Conservation (phyloP, 2,113 vertebrate genomes). For the Vombatus ursinus region DNA sequence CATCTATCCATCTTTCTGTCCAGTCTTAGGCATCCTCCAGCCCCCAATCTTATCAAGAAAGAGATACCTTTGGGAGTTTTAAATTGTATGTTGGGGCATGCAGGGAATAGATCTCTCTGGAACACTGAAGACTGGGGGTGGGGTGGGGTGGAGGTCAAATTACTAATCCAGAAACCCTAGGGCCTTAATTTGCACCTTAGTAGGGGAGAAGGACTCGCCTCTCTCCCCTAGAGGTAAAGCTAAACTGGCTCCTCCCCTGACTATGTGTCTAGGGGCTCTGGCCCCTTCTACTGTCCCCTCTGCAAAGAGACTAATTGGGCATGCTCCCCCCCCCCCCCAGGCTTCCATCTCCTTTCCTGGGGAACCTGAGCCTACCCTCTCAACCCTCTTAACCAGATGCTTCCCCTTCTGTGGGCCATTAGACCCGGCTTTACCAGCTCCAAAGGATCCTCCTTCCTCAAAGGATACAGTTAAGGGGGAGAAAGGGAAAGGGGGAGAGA, state of each 20-base stretch:
- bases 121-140: background rate
- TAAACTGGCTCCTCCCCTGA: slow-evolving; percentile 11
- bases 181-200: background rate
- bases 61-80: background rate
- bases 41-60: background rate
- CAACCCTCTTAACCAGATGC: background rate
- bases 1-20: background rate
- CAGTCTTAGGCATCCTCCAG: background rate
- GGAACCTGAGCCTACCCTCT: background rate
- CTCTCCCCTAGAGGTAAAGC: background rate
- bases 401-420: background rate
- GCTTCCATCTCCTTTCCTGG: background rate
- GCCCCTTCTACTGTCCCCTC: background rate
- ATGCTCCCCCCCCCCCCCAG: slow-evolving; percentile 33
- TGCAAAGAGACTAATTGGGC: background rate
- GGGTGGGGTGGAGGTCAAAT: background rate
- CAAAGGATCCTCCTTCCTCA: background rate
- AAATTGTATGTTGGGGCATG: background rate
- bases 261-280: background rate
- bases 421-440: background rate
- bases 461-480: slow-evolving; percentile 50
- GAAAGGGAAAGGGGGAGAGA: slow-evolving; percentile 60
- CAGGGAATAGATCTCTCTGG: background rate
- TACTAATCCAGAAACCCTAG: background rate
- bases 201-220: background rate